Evolutionary conservation across 2,888 invertebrate genomes (phyloP), one percentile per base, ranked within the genome.

Genomic region (Sycophila texana): DNA sequence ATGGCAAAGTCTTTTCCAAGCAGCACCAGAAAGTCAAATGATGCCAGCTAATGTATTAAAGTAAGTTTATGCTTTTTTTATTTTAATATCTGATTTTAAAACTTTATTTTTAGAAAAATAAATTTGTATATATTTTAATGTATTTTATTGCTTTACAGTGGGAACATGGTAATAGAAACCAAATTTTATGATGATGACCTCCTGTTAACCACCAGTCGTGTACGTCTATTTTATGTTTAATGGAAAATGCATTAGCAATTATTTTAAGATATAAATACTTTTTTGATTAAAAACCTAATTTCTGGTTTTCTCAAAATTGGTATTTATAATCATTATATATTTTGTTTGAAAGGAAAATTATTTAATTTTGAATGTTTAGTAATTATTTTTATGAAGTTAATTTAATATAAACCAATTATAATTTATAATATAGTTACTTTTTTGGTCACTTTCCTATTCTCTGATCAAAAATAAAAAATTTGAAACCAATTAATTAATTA

Each of bases 11-110:
- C 93, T 98, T 77, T 98, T 99, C 86, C 98, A 99, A 91, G 99
- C 99, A 14, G 99, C 99, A 0, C 99, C 99, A 0, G 99, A 99
- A 91, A 97, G 97, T 74, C 98, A 99, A 92, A 99, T 99, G 99
- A 98, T 99, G 98, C 99, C 99, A n/a, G 98, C 99, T 5, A 97
- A 96, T 90, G 95, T 99, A 82, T 93, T 99, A 84, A 99, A 98
- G 98, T 98, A 91, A 91, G 91, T 79, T 47, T 72, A 61, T 66
- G 0, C 3, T 26, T 2, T 3, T 26, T 26, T 26, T 22, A n/a
- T 5, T 39, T 39, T 39, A 39, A 39, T 7, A 4, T 5, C 14
- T 58, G 51, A 18, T 30, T 18, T 63, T n/a, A 71, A 30, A 16
- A 47, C 20, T 53, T 51, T 30, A 73, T 22, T 2, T 60, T 39